These are phyloP conservation scores for Oryzias sinensis DNA, from an alignment of 2,797 vertebrate species.

Conservation along the genomic window DNA sequence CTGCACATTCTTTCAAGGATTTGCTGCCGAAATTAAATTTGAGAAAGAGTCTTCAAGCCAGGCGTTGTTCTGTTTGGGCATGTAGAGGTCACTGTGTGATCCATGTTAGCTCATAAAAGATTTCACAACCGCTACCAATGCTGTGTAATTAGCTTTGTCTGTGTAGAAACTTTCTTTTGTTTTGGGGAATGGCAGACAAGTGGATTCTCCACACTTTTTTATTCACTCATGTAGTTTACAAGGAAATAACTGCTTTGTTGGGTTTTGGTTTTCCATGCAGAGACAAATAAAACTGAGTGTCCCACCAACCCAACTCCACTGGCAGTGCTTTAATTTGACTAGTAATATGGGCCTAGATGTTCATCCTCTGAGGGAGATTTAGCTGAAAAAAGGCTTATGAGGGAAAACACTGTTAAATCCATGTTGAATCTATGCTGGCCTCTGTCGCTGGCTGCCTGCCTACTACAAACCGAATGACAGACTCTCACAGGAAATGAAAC, in stretches of 20 bases:
- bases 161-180: conserved; percentile 17
- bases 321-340: conserved; percentile 47
- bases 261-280: conserved; percentile 15
- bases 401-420: conserved; percentile 68
- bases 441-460: conserved; percentile 57
- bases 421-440: conserved; percentile 66
- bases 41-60: conserved; percentile 22
- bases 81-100: conserved; percentile 29
- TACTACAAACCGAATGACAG: conserved; percentile 42
- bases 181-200: conserved; percentile 16
- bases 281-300: conserved; percentile 33
- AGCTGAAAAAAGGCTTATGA: conserved; percentile 66
- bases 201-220: conserved; percentile 19
- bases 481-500: conserved; percentile 61
- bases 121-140: conserved; percentile 51
- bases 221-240: conserved; percentile 27
- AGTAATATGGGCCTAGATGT: conserved; percentile 58
- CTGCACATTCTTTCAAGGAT: conserved; percentile 28
- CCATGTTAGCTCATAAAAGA: conserved; percentile 45
- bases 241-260: conserved; percentile 2
- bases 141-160: conserved; percentile 36
- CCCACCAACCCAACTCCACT: conserved; percentile 54
- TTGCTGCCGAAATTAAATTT: conserved; percentile 25
- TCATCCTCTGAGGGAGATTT: conserved; percentile 64
- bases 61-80: conserved; percentile 12